These are phyloP conservation scores for Plagiodera versicolora DNA, from an alignment of 2,888 invertebrate species.

Conservation along the genomic window DNA sequence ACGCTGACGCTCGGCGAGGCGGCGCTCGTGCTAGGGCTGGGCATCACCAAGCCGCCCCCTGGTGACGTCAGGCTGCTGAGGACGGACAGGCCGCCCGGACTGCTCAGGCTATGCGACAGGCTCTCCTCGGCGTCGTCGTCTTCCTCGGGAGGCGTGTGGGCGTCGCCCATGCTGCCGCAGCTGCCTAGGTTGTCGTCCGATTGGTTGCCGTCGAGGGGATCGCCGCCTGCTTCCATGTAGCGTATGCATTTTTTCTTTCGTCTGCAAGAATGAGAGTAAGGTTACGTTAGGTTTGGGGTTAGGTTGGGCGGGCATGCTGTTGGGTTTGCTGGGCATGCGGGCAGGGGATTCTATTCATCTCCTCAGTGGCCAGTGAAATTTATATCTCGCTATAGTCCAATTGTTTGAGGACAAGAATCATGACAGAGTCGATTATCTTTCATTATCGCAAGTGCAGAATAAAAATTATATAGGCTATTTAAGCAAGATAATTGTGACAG, in stretches of 20 bases:
- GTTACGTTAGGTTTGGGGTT: too few relatives aligned
- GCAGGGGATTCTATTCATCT: too few relatives aligned
- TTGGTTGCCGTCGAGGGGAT: constrained; percentile 64
- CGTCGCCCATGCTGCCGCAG: constrained; percentile 77
- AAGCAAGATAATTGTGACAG: too few relatives aligned
- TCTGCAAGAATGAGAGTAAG: constrained; percentile 58
- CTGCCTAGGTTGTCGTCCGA: constrained; percentile 77
- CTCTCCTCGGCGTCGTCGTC: constrained; percentile 65
- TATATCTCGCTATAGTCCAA: too few relatives aligned
- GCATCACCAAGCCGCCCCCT: constrained; percentile 65
- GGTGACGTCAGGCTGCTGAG: constrained; percentile 72
- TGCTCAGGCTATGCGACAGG: constrained; percentile 60
- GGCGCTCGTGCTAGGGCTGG: constrained; percentile 75
- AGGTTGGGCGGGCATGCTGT: constrained; percentile 11
- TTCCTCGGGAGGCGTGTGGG: constrained; percentile 65
- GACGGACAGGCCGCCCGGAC: constrained; percentile 66
- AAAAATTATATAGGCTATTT: too few relatives aligned
- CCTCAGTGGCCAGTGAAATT: too few relatives aligned
- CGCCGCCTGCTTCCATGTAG: constrained; percentile 82
- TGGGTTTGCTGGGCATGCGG: constrained; percentile 9
- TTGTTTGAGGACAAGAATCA: too few relatives aligned
- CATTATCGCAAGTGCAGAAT: too few relatives aligned
- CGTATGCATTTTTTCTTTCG: constrained; percentile 97
- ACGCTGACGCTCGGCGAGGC: constrained; percentile 66
- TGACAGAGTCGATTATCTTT: too few relatives aligned